Evolutionary conservation across 2,888 invertebrate genomes (phyloP), one percentile per base, ranked within the genome.

Genomic region (Spisula solida): DNA sequence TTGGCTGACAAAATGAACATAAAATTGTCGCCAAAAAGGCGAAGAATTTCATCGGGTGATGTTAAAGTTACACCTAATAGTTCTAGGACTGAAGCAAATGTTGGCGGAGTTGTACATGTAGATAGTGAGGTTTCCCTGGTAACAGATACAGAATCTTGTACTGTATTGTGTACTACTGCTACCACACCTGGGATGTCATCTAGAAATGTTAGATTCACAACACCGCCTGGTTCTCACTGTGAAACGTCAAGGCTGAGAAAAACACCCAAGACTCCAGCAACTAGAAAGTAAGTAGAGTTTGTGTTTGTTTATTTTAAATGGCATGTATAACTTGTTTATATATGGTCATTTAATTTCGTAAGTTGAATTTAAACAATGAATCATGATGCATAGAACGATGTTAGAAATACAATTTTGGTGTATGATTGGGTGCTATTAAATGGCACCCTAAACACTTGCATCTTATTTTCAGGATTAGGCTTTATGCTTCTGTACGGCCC

Each of bases 131-230:
- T 34, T 34, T 6, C 34, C 31, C 14, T 75, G 34, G 34, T 1
- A 12, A 75, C 14, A 16, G 75, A 66, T 5, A 10, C 8, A 25
- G 60, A 66, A 5, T 66, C 60, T 10, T 66, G 60, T 25, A 25
- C 60, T n/a, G n/a, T 66, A 25, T 10, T 25, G 25, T 66, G n/a
- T 18, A 79, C 82, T 18, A 79, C 82, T 12, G 82, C 79, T 20
- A 85, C 90, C 8, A 92, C 88, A 34, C 92, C 92, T 14, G 85
- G 88, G 12, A 47, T 83, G 2, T 81, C 79, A 20, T 60, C 84
- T 20, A 88, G 93, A 51, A 93, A 87, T 92, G 94, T 94, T 0
- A 87, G 93, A 82, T 94, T 94, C 87, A 66, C 83, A 1, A 91
- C 93, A 85, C 94, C 94, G 81, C 85, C 84, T 29, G 56, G 51